A percentile compares a stretch with the other conserved stretches of the same genome.
Conservation (phyloP, 2,113 vertebrate genomes). For the Perognathus longimembris region DNA sequence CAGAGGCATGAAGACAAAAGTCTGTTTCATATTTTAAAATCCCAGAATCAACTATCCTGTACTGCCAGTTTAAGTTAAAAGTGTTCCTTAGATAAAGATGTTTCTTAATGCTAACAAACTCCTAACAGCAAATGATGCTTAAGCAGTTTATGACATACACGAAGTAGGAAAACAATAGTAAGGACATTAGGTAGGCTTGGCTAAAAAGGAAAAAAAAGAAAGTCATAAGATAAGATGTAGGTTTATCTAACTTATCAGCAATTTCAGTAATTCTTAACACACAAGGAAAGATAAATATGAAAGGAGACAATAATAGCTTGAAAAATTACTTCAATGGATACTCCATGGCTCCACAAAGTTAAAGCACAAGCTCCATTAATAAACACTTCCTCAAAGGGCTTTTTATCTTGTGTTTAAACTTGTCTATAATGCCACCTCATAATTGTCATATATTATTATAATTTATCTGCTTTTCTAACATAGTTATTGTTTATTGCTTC, state of each 20-base stretch:
- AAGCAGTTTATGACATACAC: neutral
- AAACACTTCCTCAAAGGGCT: neutral
- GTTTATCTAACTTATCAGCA: neutral
- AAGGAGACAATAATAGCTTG: neutral
- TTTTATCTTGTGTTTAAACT: neutral
- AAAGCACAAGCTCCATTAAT: neutral
- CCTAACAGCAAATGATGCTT: neutral
- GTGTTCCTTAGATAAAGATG: neutral
- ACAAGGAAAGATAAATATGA: neutral
- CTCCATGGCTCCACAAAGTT: neutral
- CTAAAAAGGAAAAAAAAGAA: neutral
- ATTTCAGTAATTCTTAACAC: neutral
- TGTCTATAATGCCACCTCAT: fast-evolving
- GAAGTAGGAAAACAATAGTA: neutral
- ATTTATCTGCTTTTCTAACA: neutral
- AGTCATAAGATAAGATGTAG: neutral
- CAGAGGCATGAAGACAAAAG: neutral
- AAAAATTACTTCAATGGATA: neutral
- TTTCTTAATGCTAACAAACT: neutral
- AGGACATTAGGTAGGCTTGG: neutral
- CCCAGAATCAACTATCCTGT: neutral
- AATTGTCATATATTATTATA: neutral
- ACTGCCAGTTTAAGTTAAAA: neutral
- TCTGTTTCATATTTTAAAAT: constrained; percentile 3
- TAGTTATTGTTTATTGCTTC: neutral